These are phyloP conservation scores for Crossaster papposus DNA, from an alignment of 53 echinoderm and acorn worm genomes.

Conservation along the genomic window DNA sequence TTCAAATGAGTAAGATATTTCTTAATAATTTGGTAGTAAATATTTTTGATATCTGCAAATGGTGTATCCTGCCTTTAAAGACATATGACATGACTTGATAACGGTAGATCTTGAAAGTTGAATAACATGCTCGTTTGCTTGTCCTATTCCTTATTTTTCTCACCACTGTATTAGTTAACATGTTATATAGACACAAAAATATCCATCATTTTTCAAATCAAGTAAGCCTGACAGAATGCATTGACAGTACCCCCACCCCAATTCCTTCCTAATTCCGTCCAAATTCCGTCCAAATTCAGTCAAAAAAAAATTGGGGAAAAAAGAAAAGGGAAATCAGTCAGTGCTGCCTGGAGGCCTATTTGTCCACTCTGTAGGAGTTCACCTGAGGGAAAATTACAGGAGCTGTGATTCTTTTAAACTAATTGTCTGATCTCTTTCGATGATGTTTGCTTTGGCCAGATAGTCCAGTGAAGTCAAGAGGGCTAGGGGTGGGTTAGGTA, in stretches of 20 bases:
- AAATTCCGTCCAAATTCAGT: neutral
- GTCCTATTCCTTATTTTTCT: no score
- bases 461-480: conserved; percentile 22
- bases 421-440: conserved; percentile 6
- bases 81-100: no score
- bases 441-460: conserved; percentile 36
- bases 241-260: neutral
- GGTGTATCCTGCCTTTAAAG: no score
- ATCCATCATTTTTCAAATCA: neutral
- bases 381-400: neutral
- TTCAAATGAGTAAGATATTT: no score
- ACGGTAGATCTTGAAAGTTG: no score
- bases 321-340: neutral
- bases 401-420: neutral
- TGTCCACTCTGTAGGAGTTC: conserved; percentile 4
- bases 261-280: neutral
- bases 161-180: no score
- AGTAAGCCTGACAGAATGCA: neutral
- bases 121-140: no score
- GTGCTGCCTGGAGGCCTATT: neutral
- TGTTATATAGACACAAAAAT: neutral
- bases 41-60: no score
- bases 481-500: neutral
- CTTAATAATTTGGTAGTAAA: no score
- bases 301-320: neutral